These are phyloP conservation scores for Panulirus ornatus DNA, from an alignment of 1,140 invertebrate species.

Conservation along the genomic window DNA sequence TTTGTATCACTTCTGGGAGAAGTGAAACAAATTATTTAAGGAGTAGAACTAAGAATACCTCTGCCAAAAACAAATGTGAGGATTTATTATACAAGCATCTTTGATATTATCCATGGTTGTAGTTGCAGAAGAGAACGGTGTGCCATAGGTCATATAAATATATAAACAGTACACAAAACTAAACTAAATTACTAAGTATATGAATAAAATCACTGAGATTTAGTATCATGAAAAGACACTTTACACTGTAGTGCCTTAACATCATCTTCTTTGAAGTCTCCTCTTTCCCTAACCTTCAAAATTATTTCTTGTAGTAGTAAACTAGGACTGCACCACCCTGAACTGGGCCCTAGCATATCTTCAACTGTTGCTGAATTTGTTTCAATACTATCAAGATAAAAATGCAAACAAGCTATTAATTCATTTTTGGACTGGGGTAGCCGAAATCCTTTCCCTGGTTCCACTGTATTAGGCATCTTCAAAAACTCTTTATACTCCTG, in stretches of 20 bases:
- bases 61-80: no score
- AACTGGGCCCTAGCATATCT: background rate
- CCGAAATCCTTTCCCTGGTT: background rate
- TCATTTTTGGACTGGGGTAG: background rate
- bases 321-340: background rate
- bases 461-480: background rate
- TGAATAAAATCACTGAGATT: background rate
- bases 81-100: no score
- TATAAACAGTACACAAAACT: no score
- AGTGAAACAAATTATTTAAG: no score
- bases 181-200: no score
- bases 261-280: background rate
- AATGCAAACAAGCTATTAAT: background rate
- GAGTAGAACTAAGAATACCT: no score
- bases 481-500: background rate
- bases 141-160: no score
- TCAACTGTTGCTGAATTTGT: background rate
- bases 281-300: conserved; percentile 23
- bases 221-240: background rate
- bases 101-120: no score
- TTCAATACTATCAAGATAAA: conserved; percentile 1
- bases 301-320: conserved; percentile 15
- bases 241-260: background rate
- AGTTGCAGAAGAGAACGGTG: no score
- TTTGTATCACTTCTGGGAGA: no score